phyloP scores from a whole-genome alignment of 2,888 invertebrate genomes.

The Dione juno region DNA sequence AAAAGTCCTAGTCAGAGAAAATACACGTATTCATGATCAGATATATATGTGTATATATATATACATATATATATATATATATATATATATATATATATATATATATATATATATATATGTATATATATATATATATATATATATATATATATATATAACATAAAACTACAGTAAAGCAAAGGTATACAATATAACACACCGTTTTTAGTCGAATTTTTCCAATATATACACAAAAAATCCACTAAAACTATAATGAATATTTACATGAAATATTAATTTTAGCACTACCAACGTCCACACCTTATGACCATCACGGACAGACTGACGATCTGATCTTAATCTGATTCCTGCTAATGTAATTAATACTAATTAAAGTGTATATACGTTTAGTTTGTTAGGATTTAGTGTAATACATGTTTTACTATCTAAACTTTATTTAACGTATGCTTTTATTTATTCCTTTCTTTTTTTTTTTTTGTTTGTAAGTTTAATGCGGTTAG shows the following conservation, averaged over 20 bases:
- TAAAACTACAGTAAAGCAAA: not conserved
- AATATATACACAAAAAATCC: not conserved
- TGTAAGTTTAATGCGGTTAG: too few relatives aligned
- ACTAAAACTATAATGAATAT: constrained; percentile 3
- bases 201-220: not conserved
- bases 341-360: not conserved
- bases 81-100: too few relatives aligned
- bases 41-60: too few relatives aligned
- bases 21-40: too few relatives aligned
- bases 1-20: too few relatives aligned
- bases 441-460: too few relatives aligned
- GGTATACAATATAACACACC: not conserved
- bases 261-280: not conserved
- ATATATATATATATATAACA: too few relatives aligned
- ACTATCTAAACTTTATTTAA: too few relatives aligned
- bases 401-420: not conserved
- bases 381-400: not conserved
- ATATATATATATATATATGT: too few relatives aligned
- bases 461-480: too few relatives aligned
- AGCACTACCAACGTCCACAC: constrained; percentile 24
- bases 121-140: too few relatives aligned
- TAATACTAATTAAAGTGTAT: constrained; percentile 14
- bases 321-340: constrained; percentile 24
- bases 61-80: too few relatives aligned
- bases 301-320: constrained; percentile 15